phyloP scores from a whole-genome alignment of 2,888 invertebrate genomes.

The Hydropsyche betteni region DNA sequence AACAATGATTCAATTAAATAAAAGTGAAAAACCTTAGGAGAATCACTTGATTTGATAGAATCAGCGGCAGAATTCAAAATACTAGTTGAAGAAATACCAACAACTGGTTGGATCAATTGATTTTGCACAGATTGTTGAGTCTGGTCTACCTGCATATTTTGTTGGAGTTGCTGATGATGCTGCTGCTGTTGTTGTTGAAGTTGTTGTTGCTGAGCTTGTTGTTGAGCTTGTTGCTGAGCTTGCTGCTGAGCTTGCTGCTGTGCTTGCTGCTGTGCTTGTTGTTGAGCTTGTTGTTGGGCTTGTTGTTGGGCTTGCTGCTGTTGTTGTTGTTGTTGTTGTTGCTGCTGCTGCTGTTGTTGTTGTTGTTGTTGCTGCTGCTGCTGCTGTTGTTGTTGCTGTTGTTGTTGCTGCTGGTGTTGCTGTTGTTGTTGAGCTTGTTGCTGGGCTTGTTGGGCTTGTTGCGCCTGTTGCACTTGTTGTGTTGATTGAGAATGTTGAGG shows the following conservation, averaged over 20 bases:
- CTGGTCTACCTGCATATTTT: constrained; percentile 47
- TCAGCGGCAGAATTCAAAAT: neutral
- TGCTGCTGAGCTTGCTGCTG: constrained; percentile 53
- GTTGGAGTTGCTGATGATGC: constrained; percentile 59
- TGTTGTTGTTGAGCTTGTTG: constrained; percentile 52
- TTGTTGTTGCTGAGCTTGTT: constrained; percentile 56
- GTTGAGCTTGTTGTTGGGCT: constrained; percentile 54
- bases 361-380: constrained; percentile 63
- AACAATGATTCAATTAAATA: neutral
- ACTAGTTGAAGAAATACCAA: constrained; percentile 17
- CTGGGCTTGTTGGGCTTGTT: constrained; percentile 54
- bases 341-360: constrained; percentile 63
- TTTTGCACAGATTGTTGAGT: constrained; percentile 44
- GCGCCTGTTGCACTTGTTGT: constrained; percentile 60
- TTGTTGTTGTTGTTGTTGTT: constrained; percentile 59
- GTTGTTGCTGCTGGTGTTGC: constrained; percentile 55
- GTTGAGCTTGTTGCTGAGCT: constrained; percentile 52
- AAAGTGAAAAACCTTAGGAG: constrained; percentile 6
- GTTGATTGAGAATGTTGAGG: constrained; percentile 32
- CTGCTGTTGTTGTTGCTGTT: constrained; percentile 64
- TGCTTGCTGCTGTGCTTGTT: constrained; percentile 53
- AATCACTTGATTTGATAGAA: constrained; percentile 12
- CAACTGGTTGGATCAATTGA: constrained; percentile 18
- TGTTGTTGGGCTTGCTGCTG: constrained; percentile 55
- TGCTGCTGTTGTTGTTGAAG: constrained; percentile 64